Evolutionary conservation across 2,113 vertebrate species (phyloP), one percentile per base, ranked within the genome.

Genomic region (Oryzias woworae): DNA sequence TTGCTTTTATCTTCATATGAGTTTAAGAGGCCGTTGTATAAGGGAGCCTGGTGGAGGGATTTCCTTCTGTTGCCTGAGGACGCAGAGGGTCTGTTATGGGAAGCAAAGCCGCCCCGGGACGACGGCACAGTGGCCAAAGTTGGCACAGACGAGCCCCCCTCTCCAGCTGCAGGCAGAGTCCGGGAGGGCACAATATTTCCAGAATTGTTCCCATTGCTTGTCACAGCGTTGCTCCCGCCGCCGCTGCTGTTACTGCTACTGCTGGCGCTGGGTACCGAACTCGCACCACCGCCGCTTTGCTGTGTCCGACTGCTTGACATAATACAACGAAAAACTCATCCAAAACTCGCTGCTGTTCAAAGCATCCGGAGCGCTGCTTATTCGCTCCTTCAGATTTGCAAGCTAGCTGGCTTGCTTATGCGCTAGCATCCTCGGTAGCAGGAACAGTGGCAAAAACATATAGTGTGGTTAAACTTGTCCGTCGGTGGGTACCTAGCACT

Each of bases 1-100:
- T 98, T 99, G 93, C 96, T 99, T 88, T 98, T 98, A 81, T 99
- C 97, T 58, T 98, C 96, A 73, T 98, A 99, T 0, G 96, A 97
- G 73, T 98, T 98, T 61, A 96, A 87, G 52, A 99, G 95, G 58
- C 97, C 97, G 82, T 98, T 98, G 89, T 93, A 96, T 6, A 98
- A 91, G 0, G 96, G 95, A 4, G 94, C 91, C 46, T 92, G 94
- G 26, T 88, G 85, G 51, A 94, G 90, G 70, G 95, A 93, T 77
- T 94, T 93, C 91, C 96, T 98, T 77, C 94, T 93, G 86, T 90
- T 92, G 44, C 90, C 63, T 0, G 82, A 76, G 12, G 89, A 76
- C 62, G 72, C 87, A 49, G 84, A 51, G 1, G 88, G 80, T 87
- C 90, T 73, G 79, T 88, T 88, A 7, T 89, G 62, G 0, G 89